Conservation (phyloP, 2,113 vertebrate genomes). For the Rafetus swinhoei region DNA sequence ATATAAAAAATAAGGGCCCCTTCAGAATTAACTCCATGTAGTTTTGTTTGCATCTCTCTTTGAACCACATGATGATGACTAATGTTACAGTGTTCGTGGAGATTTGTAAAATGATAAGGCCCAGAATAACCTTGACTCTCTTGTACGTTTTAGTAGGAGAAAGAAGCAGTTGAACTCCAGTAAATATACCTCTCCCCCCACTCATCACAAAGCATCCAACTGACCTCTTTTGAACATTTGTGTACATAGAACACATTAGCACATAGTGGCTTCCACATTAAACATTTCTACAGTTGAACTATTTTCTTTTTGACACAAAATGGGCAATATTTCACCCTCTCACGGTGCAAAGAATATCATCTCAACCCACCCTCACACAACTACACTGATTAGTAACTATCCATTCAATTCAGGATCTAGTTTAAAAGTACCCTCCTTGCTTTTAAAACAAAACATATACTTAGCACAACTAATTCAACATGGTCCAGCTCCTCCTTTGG, state of each 20-base stretch:
- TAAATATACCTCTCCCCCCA: neutral
- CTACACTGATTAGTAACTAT: neutral
- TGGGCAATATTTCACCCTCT: neutral
- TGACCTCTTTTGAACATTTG: neutral
- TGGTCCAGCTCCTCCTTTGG: neutral
- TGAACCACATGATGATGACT: neutral
- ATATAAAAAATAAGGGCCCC: neutral
- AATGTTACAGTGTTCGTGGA: neutral
- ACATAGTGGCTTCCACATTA: neutral
- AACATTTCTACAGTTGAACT: neutral
- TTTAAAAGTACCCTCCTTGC: neutral
- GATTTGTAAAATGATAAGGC: neutral
- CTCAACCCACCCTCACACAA: neutral
- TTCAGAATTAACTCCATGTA: neutral
- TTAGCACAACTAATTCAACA: accelerated
- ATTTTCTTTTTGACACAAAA: neutral
- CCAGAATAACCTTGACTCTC: neutral
- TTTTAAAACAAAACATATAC: neutral
- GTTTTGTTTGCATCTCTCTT: neutral
- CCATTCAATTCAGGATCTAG: neutral
- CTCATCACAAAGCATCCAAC: neutral
- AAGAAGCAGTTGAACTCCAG: neutral
- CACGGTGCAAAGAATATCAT: neutral
- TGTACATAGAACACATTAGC: neutral
- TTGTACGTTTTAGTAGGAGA: neutral